phyloP scores from a whole-genome alignment of 2,113 vertebrate species.

The Eubucco bourcierii region DNA sequence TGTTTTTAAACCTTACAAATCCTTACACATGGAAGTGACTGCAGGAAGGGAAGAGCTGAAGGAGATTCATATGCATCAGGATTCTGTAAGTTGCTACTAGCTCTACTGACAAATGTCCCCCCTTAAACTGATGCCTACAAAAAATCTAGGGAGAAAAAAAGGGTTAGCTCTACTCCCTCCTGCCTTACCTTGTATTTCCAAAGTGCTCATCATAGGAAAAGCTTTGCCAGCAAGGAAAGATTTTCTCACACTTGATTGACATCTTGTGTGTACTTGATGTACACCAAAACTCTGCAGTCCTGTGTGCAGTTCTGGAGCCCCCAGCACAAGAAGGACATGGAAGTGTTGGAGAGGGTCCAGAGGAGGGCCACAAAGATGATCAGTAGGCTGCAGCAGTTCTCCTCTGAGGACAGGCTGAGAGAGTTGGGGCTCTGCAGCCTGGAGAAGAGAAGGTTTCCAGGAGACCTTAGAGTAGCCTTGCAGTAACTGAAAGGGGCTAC shows the following conservation, averaged over 20 bases:
- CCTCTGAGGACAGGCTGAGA: too few relatives aligned
- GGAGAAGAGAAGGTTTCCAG: too few relatives aligned
- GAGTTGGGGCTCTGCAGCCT: too few relatives aligned
- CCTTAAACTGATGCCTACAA: not conserved
- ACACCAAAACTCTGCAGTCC: too few relatives aligned
- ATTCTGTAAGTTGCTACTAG: not conserved
- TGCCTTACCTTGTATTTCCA: fast-evolving
- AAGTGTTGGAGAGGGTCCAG: too few relatives aligned
- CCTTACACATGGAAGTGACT: not conserved
- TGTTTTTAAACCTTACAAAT: not conserved
- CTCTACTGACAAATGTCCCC: not conserved
- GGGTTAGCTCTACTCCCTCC: not conserved
- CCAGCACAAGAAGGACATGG: too few relatives aligned
- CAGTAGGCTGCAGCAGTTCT: too few relatives aligned
- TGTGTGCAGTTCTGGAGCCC: too few relatives aligned
- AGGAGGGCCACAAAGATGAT: too few relatives aligned
- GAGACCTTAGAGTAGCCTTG: too few relatives aligned
- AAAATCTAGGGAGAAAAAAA: not conserved
- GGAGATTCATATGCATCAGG: not conserved
- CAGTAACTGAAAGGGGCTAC: too few relatives aligned
- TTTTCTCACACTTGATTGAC: not conserved
- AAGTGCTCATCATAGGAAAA: not conserved
- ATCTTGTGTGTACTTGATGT: not conserved
- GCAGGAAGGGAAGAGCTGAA: not conserved
- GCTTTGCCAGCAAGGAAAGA: not conserved